Evolutionary conservation across 2,113 vertebrate species (phyloP).

Genomic region (Salvelinus namaycush): DNA sequence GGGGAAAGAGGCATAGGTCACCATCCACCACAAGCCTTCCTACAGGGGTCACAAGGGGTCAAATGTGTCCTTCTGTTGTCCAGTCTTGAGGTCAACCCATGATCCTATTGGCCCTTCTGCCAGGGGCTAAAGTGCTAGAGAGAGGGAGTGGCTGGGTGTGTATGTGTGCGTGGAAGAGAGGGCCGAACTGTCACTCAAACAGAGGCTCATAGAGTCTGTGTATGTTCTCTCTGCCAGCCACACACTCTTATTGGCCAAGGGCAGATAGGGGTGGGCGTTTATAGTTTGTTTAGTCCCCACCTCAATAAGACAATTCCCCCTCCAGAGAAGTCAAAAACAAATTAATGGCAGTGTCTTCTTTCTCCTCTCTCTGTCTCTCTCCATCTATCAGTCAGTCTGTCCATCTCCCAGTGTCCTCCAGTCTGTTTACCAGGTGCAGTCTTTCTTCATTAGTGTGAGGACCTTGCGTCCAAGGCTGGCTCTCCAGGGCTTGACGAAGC

Average conservation of each 20-base stretch:
- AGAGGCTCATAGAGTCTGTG: slow-evolving; percentile 2
- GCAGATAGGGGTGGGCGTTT: slow-evolving; percentile 24
- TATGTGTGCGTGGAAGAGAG: slow-evolving; percentile 4
- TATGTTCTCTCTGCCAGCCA: slow-evolving; percentile 3
- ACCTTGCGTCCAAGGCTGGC: slow-evolving; percentile 87
- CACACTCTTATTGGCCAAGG: slow-evolving; percentile 31
- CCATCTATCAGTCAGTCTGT: not conserved
- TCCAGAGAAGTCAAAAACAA: slow-evolving; percentile 29
- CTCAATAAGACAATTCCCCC: slow-evolving; percentile 31
- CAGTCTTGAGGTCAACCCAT: slow-evolving; percentile 25
- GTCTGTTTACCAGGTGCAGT: slow-evolving; percentile 81
- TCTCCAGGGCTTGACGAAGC: slow-evolving; percentile 94
- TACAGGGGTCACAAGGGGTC: not conserved
- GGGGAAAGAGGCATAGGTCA: slow-evolving; percentile 14
- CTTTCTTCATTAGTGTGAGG: slow-evolving; percentile 84
- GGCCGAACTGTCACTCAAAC: not conserved
- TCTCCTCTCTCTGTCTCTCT: not conserved
- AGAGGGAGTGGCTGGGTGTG: slow-evolving; percentile 48
- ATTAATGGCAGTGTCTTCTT: slow-evolving; percentile 6
- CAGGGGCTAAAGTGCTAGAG: slow-evolving; percentile 87
- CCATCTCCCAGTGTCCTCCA: not conserved
- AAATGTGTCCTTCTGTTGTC: slow-evolving; percentile 35
- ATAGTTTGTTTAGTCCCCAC: not conserved
- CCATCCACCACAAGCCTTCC: slow-evolving; percentile 8
- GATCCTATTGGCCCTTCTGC: slow-evolving; percentile 33